Percentiles rank a stretch among this genome's conserved stretches.
These are phyloP conservation scores for Limonius californicus DNA, from an alignment of 1,140 invertebrate genomes.

Conservation along the genomic window DNA sequence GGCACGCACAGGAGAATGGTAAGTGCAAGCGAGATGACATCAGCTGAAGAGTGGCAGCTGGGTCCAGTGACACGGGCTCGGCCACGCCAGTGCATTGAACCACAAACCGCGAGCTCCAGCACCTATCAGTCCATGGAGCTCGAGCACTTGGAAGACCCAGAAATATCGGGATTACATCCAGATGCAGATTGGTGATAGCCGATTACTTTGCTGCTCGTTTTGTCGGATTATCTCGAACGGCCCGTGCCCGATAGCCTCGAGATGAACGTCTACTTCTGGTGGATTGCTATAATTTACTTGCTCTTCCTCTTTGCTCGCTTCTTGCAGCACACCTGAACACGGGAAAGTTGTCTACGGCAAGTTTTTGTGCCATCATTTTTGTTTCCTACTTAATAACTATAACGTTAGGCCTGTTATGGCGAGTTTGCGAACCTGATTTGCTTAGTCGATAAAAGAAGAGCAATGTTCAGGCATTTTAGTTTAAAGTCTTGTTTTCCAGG, in stretches of 20 bases:
- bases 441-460: neutral
- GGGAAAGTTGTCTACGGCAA: neutral
- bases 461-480: neutral
- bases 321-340: neutral
- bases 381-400: neutral
- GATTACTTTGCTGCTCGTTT: neutral
- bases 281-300: neutral
- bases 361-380: neutral
- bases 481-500: too few species aligned
- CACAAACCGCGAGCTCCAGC: slow-evolving; percentile 1
- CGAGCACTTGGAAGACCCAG: neutral
- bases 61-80: slow-evolving; percentile 14
- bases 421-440: neutral
- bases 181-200: neutral
- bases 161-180: neutral
- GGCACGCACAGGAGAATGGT: neutral
- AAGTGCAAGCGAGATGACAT: neutral
- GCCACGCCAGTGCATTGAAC: slow-evolving; percentile 20
- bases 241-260: neutral
- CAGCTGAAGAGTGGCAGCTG: neutral
- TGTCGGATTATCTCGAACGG: neutral
- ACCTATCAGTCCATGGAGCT: slow-evolving; percentile 1
- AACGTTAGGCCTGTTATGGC: neutral
- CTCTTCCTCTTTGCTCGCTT: neutral
- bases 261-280: neutral